phyloP scores from a whole-genome alignment of 2,113 vertebrate genomes.

The Tetrao urogallus region DNA sequence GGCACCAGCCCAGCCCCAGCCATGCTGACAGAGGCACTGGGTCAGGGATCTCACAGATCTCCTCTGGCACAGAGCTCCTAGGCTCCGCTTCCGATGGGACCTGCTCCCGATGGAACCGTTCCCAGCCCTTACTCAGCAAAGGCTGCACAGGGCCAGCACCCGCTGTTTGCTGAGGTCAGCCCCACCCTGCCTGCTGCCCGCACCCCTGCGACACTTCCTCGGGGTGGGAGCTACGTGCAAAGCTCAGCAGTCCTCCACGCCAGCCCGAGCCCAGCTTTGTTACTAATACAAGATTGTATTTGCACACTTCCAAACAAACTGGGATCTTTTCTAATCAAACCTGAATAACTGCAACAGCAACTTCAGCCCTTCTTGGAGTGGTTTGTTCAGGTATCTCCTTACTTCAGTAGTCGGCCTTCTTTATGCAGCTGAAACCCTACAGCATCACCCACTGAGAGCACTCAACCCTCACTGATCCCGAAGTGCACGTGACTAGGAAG shows the following conservation, averaged over 20 bases:
- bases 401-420: background rate
- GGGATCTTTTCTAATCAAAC: background rate
- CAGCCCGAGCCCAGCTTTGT: background rate
- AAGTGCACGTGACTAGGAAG: too few species aligned
- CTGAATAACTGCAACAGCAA: background rate
- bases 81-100: background rate
- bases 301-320: fast-evolving
- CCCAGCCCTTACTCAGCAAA: constrained; percentile 20
- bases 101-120: background rate
- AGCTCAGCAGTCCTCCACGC: background rate
- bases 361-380: fast-evolving
- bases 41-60: background rate
- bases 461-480: too few species aligned
- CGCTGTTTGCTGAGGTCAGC: background rate
- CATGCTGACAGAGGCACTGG: background rate
- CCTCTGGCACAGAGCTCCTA: background rate
- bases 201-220: background rate
- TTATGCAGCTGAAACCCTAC: background rate
- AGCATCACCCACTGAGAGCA: background rate
- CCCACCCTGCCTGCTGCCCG: background rate
- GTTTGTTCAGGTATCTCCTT: background rate
- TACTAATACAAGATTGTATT: background rate
- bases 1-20: background rate
- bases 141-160: background rate
- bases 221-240: background rate